These are phyloP conservation scores for Propithecus deckenii DNA, from an alignment of 2,797 vertebrate genomes.

Conservation along the genomic window DNA sequence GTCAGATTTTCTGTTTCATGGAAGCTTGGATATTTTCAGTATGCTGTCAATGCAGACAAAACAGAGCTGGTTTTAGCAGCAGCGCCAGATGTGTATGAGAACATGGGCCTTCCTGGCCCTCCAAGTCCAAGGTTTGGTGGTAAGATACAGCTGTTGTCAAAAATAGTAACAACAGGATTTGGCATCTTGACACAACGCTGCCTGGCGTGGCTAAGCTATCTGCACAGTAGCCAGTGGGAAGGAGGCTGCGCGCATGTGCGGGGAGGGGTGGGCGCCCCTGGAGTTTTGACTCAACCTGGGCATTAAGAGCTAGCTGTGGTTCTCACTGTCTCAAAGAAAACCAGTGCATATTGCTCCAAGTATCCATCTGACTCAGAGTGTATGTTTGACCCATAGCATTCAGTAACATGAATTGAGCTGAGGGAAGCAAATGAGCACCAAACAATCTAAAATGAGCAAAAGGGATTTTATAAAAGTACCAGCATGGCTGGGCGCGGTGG, in stretches of 20 bases:
- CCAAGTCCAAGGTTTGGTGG: not conserved
- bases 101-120: conserved; percentile 3
- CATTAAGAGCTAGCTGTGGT: not conserved
- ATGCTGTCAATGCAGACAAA: conserved; percentile 67
- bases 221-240: not conserved
- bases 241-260: accelerated
- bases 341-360: not conserved
- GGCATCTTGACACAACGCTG: not conserved
- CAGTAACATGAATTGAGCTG: not conserved
- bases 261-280: not conserved
- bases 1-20: conserved; percentile 64
- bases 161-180: not conserved
- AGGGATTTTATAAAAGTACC: not conserved
- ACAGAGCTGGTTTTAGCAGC: conserved; percentile 63
- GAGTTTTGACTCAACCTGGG: not conserved
- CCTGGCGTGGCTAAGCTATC: not conserved
- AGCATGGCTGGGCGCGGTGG: no score
- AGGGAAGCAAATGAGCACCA: not conserved
- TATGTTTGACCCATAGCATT: not conserved
- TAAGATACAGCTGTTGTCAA: conserved; percentile 44
- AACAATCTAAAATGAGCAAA: not conserved
- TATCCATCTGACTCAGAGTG: not conserved
- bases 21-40: conserved; percentile 69
- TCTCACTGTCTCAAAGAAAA: not conserved
- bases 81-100: conserved; percentile 55